Evolutionary conservation across 2,888 invertebrate species (phyloP), one percentile per base, ranked within the genome.

Genomic region (Choreutis nemorana): DNA sequence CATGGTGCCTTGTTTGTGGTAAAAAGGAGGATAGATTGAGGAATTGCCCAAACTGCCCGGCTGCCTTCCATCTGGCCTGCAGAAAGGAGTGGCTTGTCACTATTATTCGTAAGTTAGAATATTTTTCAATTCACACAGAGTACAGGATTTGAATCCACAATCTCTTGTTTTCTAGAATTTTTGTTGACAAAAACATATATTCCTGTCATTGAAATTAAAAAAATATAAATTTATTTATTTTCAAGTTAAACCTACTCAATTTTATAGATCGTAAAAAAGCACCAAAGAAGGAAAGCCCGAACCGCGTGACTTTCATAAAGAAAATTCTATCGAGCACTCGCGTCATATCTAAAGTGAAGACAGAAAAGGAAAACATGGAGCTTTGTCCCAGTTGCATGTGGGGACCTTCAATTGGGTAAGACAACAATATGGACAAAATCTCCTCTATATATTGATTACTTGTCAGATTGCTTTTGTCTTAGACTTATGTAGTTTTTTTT

Each of bases 361-460:
- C 52, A 14, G 55, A 59, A 2, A 61, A 59, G 26, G 65, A 64
- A 30, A 58, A 57, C 3, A 12, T 48, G 0, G 59, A 60, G 2
- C 34, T 72, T 1, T 77, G 78, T 30, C 77, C 78, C 2, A 73
- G 73, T 26, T 77, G 78, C 42, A 66, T 64, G 62, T 75, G 73
- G 75, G 78, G 78, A 2, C 78, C 78, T 1, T 48, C 41, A 34
- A 56, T 73, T 11, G 73, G 75, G 73, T 78, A 32, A 33, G 55
- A n/a, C n/a, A n/a, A n/a, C n/a, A n/a, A n/a, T n/a, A n/a, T n/a
- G n/a, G n/a, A n/a, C n/a, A n/a, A n/a, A n/a, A n/a, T n/a, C n/a
- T n/a, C n/a, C n/a, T n/a, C n/a, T n/a, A n/a, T n/a, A n/a, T n/a
- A n/a, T n/a, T n/a, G n/a, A n/a, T n/a, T n/a, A n/a, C n/a, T n/a